These are phyloP conservation scores for Brachionus rotundiformis DNA, from an alignment of 1,140 invertebrate genomes.

Conservation along the genomic window DNA sequence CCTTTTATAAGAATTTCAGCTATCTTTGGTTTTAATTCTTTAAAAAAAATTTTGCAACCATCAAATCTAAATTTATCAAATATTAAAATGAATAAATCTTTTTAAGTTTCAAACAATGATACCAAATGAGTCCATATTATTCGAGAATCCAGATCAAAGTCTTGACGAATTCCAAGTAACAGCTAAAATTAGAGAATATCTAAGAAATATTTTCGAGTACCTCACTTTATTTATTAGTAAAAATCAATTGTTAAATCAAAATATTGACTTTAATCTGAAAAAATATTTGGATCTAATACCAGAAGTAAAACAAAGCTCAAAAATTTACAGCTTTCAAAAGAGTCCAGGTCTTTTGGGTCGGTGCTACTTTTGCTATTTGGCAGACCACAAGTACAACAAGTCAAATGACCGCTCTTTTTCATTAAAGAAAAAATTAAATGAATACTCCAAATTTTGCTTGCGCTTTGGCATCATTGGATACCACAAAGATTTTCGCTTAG, in stretches of 20 bases:
- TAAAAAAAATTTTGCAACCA: background rate
- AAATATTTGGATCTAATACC: background rate
- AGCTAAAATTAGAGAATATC: background rate
- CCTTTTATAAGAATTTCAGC: no score
- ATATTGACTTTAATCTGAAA: background rate
- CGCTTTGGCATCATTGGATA: background rate
- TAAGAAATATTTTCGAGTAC: background rate
- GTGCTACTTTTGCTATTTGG: conserved; percentile 24
- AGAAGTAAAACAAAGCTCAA: background rate
- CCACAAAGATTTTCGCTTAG: background rate
- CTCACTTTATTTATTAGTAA: background rate
- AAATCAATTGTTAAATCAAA: background rate
- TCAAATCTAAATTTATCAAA: no score
- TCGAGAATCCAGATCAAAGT: background rate
- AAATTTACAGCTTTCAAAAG: conserved; percentile 23
- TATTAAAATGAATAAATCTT: background rate
- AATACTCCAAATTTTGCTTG: conserved; percentile 11
- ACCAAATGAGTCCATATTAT: background rate
- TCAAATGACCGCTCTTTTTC: background rate
- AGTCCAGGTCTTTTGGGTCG: background rate
- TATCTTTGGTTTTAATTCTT: background rate
- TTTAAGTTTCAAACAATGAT: background rate
- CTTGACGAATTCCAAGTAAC: background rate
- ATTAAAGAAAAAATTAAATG: background rate
- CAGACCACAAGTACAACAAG: background rate